These are phyloP conservation scores for Copsychus sechellarum DNA, from an alignment of 2,113 vertebrate species.

Conservation along the genomic window DNA sequence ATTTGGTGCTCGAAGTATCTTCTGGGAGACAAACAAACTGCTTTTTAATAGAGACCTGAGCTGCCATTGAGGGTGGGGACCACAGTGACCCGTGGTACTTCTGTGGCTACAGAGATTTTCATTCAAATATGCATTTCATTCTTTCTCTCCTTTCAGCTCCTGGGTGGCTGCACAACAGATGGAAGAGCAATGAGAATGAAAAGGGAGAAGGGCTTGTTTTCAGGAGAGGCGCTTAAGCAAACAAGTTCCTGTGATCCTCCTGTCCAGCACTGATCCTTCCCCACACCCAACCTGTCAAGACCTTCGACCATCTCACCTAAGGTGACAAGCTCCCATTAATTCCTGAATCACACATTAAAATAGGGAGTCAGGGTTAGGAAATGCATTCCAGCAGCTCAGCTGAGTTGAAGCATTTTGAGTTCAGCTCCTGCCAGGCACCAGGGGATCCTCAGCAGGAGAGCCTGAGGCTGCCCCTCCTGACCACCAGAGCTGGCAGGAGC, in stretches of 20 bases:
- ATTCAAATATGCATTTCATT: not conserved
- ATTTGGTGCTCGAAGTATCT: accelerated
- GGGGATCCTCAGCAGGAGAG: not conserved
- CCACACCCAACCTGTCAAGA: not conserved
- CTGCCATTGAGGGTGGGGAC: not conserved
- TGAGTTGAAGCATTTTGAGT: not conserved
- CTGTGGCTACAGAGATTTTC: not conserved
- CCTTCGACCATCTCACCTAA: not conserved
- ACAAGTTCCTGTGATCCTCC: not conserved
- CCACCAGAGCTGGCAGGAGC: not conserved
- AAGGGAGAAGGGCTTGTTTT: not conserved
- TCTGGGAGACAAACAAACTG: not conserved
- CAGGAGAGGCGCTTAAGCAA: not conserved
- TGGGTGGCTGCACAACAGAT: not conserved
- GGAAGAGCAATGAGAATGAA: not conserved
- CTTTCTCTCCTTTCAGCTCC: not conserved
- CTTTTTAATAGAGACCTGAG: not conserved
- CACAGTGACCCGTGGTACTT: not conserved
- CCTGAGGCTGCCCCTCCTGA: not conserved
- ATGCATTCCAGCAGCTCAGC: accelerated
- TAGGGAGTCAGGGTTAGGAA: not conserved
- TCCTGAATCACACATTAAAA: not conserved
- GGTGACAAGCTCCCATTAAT: not conserved
- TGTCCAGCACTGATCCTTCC: not conserved
- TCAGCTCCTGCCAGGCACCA: not conserved